Percentiles rank a stretch among this genome's conserved stretches.
These are phyloP conservation scores for Proctacanthus coquilletti DNA, from an alignment of 1,140 invertebrate genomes.

Conservation along the genomic window DNA sequence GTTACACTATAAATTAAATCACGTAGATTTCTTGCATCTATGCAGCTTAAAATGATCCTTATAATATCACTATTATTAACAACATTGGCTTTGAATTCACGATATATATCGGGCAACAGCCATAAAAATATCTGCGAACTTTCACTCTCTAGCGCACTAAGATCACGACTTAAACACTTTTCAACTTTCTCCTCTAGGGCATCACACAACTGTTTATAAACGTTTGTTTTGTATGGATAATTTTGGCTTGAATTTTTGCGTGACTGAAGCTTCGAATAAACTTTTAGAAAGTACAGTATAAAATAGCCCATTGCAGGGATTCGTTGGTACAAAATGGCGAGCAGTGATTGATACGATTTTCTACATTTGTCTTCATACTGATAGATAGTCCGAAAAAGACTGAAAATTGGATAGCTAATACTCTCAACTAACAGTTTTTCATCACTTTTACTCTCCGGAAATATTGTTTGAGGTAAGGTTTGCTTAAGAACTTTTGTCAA, in stretches of 20 bases:
- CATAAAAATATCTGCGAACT: conserved; percentile 77
- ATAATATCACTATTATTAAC: conserved; percentile 74
- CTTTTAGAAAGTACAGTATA: conserved; percentile 74
- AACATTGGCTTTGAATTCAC: conserved; percentile 72
- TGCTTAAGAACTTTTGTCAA: conserved; percentile 22
- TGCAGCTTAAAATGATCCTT: conserved; percentile 70
- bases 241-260: conserved; percentile 33
- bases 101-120: conserved; percentile 81
- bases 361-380: conserved; percentile 63
- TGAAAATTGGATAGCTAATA: conserved; percentile 65
- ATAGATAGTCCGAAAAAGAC: conserved; percentile 54
- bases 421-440: conserved; percentile 47
- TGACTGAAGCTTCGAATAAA: conserved; percentile 39
- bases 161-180: conserved; percentile 59
- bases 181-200: conserved; percentile 53
- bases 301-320: conserved; percentile 67
- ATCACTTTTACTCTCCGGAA: conserved; percentile 32
- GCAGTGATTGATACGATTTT: conserved; percentile 52
- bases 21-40: conserved; percentile 79
- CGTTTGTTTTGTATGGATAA: conserved; percentile 60
- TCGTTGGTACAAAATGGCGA: conserved; percentile 45
- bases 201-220: conserved; percentile 78
- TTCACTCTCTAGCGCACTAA: conserved; percentile 74
- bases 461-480: conserved; percentile 23
- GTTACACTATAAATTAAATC: conserved; percentile 79